A percentile compares a stretch with the other conserved stretches of the same genome.
Evolutionary conservation across 2,888 invertebrate genomes (phyloP).

Genomic region (Brenthis daphne): DNA sequence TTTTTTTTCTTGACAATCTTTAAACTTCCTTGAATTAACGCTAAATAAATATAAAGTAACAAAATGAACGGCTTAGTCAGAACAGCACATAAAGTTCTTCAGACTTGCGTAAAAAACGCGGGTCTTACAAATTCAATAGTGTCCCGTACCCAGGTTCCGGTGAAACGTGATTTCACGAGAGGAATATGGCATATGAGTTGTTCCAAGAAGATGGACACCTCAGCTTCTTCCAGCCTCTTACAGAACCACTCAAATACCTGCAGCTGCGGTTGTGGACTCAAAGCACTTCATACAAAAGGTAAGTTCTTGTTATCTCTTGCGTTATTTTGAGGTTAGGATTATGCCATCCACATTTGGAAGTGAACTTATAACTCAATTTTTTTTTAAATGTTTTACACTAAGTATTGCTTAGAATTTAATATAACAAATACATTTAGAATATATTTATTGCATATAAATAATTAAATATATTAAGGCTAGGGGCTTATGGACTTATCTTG

Average conservation of each 20-base stretch:
- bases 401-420: neutral
- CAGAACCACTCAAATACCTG: conserved; percentile 84
- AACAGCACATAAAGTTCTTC: conserved; percentile 80
- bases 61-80: conserved; percentile 87
- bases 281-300: conserved; percentile 88
- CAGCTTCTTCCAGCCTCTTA: conserved; percentile 62
- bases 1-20: conserved; percentile 23
- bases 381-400: neutral
- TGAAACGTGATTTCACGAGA: conserved; percentile 85
- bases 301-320: conserved; percentile 41
- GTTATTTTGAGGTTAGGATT: conserved; percentile 50
- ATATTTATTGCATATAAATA: too few relatives aligned
- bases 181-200: conserved; percentile 88
- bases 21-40: conserved; percentile 6
- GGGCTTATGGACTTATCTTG: too few relatives aligned
- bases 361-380: neutral
- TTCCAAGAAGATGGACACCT: conserved; percentile 63
- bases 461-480: too few relatives aligned
- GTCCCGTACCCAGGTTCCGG: conserved; percentile 65
- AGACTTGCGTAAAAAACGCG: conserved; percentile 64
- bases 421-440: too few relatives aligned
- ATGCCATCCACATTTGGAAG: conserved; percentile 48
- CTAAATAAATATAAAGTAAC: conserved; percentile 11
- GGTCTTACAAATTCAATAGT: conserved; percentile 64
- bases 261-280: conserved; percentile 85